These are phyloP conservation scores for Galeopterus variegatus DNA, from an alignment of 2,113 vertebrate species.

Conservation along the genomic window DNA sequence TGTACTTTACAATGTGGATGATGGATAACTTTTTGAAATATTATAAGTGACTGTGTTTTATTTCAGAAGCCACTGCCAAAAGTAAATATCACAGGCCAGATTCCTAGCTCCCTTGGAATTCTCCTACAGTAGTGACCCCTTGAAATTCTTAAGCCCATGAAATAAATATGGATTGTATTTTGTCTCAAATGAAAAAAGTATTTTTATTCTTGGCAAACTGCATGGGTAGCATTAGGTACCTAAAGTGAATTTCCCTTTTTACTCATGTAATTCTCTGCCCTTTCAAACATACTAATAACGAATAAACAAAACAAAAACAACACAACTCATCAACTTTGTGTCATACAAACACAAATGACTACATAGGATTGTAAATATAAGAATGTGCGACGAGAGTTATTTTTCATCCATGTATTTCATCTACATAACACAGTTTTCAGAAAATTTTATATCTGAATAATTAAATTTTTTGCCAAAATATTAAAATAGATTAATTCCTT, in stretches of 20 bases:
- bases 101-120: conserved; percentile 78
- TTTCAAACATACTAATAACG: conserved; percentile 11
- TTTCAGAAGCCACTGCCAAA: conserved; percentile 82
- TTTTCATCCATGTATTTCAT: background rate
- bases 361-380: background rate
- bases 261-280: background rate
- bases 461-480: conserved; percentile 12
- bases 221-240: conserved; percentile 2
- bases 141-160: conserved; percentile 66
- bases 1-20: conserved; percentile 62
- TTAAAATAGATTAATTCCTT: conserved; percentile 43
- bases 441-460: background rate
- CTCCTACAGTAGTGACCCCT: conserved; percentile 71
- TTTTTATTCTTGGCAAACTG: conserved; percentile 63
- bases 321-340: background rate
- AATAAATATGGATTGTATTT: conserved; percentile 74
- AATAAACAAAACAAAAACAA: conserved; percentile 33
- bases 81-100: conserved; percentile 71
- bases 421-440: background rate
- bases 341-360: background rate
- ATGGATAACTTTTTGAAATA: conserved; percentile 80
- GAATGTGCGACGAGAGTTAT: background rate
- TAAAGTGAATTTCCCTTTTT: conserved; percentile 22
- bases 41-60: conserved; percentile 79
- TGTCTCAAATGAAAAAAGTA: conserved; percentile 67